Percentiles rank a stretch among this genome's conserved stretches.
Evolutionary conservation across 2,113 vertebrate species (phyloP).

Genomic region (Azemiops feae): DNA sequence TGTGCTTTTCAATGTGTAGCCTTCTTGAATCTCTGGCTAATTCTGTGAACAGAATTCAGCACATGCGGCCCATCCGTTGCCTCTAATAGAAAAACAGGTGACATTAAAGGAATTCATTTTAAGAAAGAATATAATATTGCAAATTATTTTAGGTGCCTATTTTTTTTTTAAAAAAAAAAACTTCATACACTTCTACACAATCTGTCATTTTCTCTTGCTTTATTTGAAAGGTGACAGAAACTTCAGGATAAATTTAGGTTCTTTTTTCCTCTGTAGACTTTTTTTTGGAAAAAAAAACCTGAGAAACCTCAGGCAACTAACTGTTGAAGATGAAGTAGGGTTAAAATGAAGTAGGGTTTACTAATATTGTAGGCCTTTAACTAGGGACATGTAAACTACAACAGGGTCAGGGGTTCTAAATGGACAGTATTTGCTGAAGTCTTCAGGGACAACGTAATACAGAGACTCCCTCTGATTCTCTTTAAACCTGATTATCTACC

Average conservation of each 20-base stretch:
- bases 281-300: not conserved
- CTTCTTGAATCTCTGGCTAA: constrained; percentile 4
- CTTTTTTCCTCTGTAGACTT: not conserved
- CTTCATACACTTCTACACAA: not conserved
- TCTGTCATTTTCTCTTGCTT: not conserved
- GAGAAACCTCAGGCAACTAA: not conserved
- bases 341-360: not conserved
- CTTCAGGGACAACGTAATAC: not conserved
- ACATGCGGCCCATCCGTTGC: not conserved
- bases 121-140: not conserved
- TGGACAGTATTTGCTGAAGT: not conserved
- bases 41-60: not conserved
- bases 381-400: not conserved
- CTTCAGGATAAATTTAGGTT: not conserved
- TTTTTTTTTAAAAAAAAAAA: not conserved
- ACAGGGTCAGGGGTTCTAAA: not conserved
- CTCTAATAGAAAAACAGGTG: constrained; percentile 3
- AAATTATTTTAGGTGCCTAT: not conserved
- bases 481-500: too few relatives aligned
- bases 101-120: not conserved
- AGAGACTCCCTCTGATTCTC: not conserved
- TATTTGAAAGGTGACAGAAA: not conserved
- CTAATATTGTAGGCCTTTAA: not conserved
- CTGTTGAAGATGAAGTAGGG: not conserved
- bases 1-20: constrained; percentile 34